A percentile compares a stretch with the other conserved stretches of the same genome.
Conservation (phyloP, 2,888 invertebrate genomes). For the Eurytoma californica region DNA sequence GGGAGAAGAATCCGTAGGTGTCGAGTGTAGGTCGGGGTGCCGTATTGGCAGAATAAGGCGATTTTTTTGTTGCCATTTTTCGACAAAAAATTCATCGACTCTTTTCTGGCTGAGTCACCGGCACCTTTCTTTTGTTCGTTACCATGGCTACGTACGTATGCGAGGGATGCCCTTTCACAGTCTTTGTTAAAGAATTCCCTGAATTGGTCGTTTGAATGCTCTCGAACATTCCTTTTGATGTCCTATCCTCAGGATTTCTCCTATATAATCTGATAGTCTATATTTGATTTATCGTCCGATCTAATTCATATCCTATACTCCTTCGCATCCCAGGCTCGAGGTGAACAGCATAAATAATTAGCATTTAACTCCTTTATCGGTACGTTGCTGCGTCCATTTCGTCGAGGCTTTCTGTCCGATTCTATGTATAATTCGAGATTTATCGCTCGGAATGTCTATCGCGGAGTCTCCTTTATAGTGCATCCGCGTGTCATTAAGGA, state of each 20-base stretch:
- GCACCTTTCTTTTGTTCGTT: no score
- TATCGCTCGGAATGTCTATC: conserved; percentile 64
- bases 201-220: conserved; percentile 8
- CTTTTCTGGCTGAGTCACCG: not conserved
- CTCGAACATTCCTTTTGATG: conserved; percentile 1
- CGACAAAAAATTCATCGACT: not conserved
- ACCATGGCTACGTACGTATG: no score
- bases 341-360: conserved; percentile 70
- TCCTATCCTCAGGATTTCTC: not conserved
- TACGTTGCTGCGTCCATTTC: conserved; percentile 61
- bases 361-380: conserved; percentile 69
- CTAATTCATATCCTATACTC: conserved; percentile 63
- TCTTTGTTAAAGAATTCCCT: conserved; percentile 6
- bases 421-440: conserved; percentile 62
- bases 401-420: conserved; percentile 63
- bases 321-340: conserved; percentile 42
- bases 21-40: conserved; percentile 58
- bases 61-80: conserved; percentile 14
- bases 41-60: conserved; percentile 50
- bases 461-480: conserved; percentile 55
- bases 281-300: conserved; percentile 56
- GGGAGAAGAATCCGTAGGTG: conserved; percentile 63
- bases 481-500: conserved; percentile 65
- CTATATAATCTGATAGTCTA: conserved; percentile 40
- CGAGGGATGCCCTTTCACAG: no score